These are phyloP conservation scores for Pterocles burchelli DNA, from an alignment of 2,113 vertebrate species.

Conservation along the genomic window DNA sequence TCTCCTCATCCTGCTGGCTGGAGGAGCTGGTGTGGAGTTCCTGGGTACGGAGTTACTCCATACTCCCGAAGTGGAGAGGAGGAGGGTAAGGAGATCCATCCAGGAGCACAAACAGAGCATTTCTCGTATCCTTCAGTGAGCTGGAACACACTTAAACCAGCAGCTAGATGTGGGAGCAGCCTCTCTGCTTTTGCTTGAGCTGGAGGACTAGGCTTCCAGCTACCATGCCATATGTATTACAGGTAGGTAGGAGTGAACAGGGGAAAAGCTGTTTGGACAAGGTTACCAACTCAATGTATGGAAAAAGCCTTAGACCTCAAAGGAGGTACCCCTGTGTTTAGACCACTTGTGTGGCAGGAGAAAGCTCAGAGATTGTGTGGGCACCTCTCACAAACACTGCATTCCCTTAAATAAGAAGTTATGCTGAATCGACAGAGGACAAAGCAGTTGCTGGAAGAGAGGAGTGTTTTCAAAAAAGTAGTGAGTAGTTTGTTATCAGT, in stretches of 20 bases:
- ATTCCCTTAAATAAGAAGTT: neutral
- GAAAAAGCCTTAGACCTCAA: neutral
- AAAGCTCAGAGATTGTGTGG: neutral
- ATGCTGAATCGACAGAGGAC: neutral
- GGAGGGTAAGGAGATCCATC: neutral
- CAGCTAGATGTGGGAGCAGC: neutral
- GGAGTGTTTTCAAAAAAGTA: neutral
- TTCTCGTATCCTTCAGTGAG: neutral
- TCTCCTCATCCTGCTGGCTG: neutral
- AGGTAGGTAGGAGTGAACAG: neutral
- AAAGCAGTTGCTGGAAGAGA: neutral
- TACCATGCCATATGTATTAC: fast-evolving
- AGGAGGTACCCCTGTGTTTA: neutral
- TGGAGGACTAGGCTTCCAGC: neutral
- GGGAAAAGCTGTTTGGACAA: neutral
- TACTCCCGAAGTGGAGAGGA: neutral
- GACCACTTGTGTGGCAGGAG: neutral
- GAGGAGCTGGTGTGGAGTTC: neutral
- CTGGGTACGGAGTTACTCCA: neutral
- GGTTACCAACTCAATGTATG: neutral
- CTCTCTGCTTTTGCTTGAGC: neutral
- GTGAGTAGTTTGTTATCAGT: neutral
- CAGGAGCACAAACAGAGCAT: neutral
- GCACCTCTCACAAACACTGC: neutral
- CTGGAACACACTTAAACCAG: neutral